Evolutionary conservation across 2,113 vertebrate genomes (phyloP).

Genomic region (Onychostoma macrolepis): DNA sequence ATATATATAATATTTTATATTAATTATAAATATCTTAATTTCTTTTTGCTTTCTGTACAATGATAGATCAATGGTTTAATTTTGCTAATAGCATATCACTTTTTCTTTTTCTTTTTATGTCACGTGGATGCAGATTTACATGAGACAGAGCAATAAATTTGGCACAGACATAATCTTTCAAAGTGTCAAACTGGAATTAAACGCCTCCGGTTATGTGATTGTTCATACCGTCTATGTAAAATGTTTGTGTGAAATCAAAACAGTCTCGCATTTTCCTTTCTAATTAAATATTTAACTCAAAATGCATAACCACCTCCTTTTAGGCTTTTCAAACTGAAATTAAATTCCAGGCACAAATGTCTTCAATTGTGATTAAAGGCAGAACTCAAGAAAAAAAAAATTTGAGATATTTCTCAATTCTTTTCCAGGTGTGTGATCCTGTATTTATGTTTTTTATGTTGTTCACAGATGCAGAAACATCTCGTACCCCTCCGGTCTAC

Average conservation of each 20-base stretch:
- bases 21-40: not conserved
- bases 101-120: not conserved
- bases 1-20: no score
- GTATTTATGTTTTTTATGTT: slow-evolving; percentile 22
- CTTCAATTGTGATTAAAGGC: not conserved
- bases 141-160: not conserved
- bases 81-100: not conserved
- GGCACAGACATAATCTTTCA: not conserved
- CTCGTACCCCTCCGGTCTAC: slow-evolving; percentile 86
- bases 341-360: not conserved
- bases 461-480: slow-evolving; percentile 90
- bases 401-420: not conserved
- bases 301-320: not conserved
- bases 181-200: not conserved
- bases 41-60: not conserved
- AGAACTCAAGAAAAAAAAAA: not conserved
- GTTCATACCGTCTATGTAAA: not conserved
- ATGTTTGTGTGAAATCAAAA: not conserved
- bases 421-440: not conserved
- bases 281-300: not conserved
- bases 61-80: not conserved
- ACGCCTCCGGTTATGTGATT: not conserved
- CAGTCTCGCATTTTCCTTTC: not conserved
- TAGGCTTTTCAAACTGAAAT: not conserved
- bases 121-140: not conserved